Percentiles rank a stretch among this genome's conserved stretches.
These are phyloP conservation scores for Trichonephila clavipes DNA, from an alignment of 1,140 invertebrate genomes.

Conservation along the genomic window DNA sequence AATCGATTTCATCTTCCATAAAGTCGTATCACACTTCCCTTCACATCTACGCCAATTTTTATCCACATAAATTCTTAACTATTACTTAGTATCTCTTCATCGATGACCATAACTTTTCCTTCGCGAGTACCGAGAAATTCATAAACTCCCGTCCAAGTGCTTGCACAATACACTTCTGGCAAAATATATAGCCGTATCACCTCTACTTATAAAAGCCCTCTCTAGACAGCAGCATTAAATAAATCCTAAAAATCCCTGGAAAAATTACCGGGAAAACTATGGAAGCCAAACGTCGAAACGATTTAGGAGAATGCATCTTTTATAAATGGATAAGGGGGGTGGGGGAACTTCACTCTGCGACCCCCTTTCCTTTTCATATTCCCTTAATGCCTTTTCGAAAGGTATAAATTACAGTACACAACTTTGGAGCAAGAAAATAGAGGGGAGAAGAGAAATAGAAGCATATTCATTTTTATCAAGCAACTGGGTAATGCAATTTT, in stretches of 20 bases:
- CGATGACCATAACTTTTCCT: neutral
- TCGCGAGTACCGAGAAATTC: neutral
- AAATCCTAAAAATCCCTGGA: neutral
- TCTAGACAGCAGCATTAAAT: neutral
- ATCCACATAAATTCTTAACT: neutral
- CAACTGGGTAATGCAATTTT: slow-evolving; percentile 16
- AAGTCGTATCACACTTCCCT: neutral
- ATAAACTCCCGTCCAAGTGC: neutral
- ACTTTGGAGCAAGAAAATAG: neutral
- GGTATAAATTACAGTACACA: slow-evolving; percentile 27
- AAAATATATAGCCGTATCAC: neutral
- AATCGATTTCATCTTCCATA: slow-evolving; percentile 2
- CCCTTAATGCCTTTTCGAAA: slow-evolving; percentile 26
- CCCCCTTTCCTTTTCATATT: neutral
- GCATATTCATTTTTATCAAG: slow-evolving; percentile 34
- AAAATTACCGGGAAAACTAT: slow-evolving; percentile 7
- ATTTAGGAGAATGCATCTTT: slow-evolving; percentile 20
- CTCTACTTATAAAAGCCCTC: neutral
- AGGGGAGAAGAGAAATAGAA: neutral
- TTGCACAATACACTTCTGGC: neutral
- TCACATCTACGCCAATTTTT: neutral
- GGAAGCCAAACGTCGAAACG: slow-evolving; percentile 14
- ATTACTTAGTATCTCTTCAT: slow-evolving; percentile 2
- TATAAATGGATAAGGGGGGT: neutral
- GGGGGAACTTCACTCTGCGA: neutral